These are phyloP conservation scores for Muscicapa striata DNA, from an alignment of 2,797 vertebrate genomes.

Conservation along the genomic window DNA sequence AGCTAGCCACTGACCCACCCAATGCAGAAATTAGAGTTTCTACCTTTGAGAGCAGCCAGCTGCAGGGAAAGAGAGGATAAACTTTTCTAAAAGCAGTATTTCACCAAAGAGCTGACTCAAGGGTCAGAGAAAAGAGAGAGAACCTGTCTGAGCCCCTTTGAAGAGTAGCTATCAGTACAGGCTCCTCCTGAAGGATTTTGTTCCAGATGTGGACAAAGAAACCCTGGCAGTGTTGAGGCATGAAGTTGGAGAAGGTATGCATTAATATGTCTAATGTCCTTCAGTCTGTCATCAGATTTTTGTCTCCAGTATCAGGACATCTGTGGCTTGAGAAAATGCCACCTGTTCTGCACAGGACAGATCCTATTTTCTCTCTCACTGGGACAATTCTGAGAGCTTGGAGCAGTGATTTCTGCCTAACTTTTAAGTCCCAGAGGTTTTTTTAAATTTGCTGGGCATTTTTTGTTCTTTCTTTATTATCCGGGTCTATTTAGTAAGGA, in stretches of 20 bases:
- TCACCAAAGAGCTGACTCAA: neutral
- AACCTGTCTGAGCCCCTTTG: neutral
- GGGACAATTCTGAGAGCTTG: neutral
- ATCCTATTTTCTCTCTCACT: neutral
- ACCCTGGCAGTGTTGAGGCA: neutral
- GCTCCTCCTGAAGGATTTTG: neutral
- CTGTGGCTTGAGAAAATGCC: neutral
- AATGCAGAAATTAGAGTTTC: neutral
- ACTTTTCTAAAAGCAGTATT: neutral
- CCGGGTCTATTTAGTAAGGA: slow-evolving; percentile 43
- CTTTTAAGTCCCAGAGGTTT: neutral
- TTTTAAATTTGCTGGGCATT: neutral
- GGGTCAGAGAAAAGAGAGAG: neutral
- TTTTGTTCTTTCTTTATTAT: neutral
- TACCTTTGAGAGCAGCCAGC: neutral
- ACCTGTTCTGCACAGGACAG: neutral
- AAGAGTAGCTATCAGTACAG: neutral
- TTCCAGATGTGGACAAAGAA: neutral
- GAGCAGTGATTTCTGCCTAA: neutral
- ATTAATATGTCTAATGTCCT: neutral
- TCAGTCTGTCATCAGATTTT: neutral
- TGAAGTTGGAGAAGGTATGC: neutral
- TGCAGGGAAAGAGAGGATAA: neutral
- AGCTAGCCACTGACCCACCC: neutral
- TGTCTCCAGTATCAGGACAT: neutral